These are phyloP conservation scores for Trichoplax adhaerens DNA, from an alignment of 37 sponge, comb jelly and placozoan genomes.

Conservation along the genomic window DNA sequence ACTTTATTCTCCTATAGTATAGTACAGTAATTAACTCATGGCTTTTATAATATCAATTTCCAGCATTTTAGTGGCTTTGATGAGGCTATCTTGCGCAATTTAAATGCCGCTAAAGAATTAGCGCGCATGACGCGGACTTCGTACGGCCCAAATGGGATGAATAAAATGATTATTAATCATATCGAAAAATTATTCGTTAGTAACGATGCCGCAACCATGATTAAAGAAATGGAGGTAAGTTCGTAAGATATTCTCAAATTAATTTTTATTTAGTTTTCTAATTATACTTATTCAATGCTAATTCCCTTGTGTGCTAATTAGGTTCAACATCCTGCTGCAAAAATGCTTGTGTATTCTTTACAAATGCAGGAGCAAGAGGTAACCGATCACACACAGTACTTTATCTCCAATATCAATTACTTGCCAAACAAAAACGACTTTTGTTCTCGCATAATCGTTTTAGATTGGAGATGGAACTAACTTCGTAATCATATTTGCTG, in stretches of 20 bases:
- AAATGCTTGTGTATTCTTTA: slow-evolving; percentile 84
- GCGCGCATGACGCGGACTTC: slow-evolving; percentile 58
- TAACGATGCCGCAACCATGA: slow-evolving; percentile 85
- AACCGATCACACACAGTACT: neutral
- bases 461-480: slow-evolving; percentile 96
- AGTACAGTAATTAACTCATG: no score
- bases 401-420: no score
- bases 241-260: neutral
- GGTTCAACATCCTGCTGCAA: slow-evolving; percentile 94
- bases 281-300: neutral
- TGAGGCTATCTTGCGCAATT: slow-evolving; percentile 81
- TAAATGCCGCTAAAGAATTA: slow-evolving; percentile 83
- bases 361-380: slow-evolving; percentile 90
- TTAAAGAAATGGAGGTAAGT: slow-evolving; percentile 74
- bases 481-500: slow-evolving; percentile 85
- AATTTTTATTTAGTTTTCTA: neutral
- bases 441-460: neutral
- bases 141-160: slow-evolving; percentile 95
- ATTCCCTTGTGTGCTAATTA: slow-evolving; percentile 1
- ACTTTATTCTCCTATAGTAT: no score
- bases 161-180: slow-evolving; percentile 99
- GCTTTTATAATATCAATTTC: neutral
- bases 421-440: no score
- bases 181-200: slow-evolving; percentile 95
- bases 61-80: slow-evolving; percentile 86